Percentiles rank a stretch among this genome's conserved stretches.
phyloP scores from a whole-genome alignment of 2,113 vertebrate genomes.

The Pelobates fuscus region DNA sequence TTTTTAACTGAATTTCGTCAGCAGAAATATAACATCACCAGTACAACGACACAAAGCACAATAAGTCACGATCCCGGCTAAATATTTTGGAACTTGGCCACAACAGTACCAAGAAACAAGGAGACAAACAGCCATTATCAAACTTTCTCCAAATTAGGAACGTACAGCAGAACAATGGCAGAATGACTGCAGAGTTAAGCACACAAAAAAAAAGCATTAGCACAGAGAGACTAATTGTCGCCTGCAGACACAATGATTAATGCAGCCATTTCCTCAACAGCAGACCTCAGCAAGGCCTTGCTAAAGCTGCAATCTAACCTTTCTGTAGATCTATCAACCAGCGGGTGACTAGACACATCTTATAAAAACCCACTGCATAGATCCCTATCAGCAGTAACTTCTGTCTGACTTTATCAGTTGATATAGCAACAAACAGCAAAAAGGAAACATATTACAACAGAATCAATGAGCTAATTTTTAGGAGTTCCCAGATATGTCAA shows the following conservation, averaged over 20 bases:
- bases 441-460: neutral
- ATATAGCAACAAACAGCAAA: neutral
- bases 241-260: constrained; percentile 30
- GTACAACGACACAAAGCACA: too few species aligned
- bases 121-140: neutral
- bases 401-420: neutral
- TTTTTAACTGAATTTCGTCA: too few species aligned
- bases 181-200: constrained; percentile 3
- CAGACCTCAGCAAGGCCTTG: neutral
- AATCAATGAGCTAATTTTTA: neutral
- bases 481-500: neutral
- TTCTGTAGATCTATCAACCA: neutral
- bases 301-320: neutral
- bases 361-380: neutral
- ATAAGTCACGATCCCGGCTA: too few species aligned
- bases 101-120: too few species aligned
- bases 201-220: neutral
- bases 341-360: neutral
- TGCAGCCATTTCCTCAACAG: neutral
- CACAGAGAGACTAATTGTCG: constrained; percentile 20
- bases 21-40: too few species aligned
- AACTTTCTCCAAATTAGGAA: constrained; percentile 35
- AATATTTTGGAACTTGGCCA: too few species aligned
- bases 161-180: constrained; percentile 20
- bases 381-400: constrained; percentile 1